Evolutionary conservation across 2,797 vertebrate genomes (phyloP), one percentile per base, ranked within the genome.

Genomic region (Taeniopygia guttata): DNA sequence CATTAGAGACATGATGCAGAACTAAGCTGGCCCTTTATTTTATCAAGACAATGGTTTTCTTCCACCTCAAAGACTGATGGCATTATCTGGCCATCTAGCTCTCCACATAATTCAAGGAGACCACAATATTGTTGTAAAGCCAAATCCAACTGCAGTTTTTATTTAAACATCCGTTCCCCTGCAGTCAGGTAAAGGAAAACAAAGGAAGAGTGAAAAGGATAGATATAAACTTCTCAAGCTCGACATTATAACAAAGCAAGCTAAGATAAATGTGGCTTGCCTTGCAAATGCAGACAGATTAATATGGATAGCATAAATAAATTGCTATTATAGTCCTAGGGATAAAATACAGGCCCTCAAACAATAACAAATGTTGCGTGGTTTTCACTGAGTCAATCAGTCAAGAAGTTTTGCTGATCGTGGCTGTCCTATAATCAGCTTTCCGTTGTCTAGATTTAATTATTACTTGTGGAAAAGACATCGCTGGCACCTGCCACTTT

Each of bases 321-420:
- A 90, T 56, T 8, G 46, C 32, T 69, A 6, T 40, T 58, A 36
- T 2, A 66, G 56, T 40, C 30, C 51, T 16, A 34, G 60, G 32
- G 73, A 63, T 66, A 87, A 82, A 81, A 87, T 0, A 32, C n/a
- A 52, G 79, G 58, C 72, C 83, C 62, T 75, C 69, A 68, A 72
- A 80, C 14, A 17, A n/a, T 54, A 84, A 77, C 19, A 85, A 87
- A 72, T 2, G 10, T 27, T 43, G 46, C 2, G 11, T 3, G 49
- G 60, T 77, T 89, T 84, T 49, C 63, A 84, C 46, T 18, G 43
- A 69, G 32, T 46, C 78, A 17, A 74, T 66, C 45, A 67, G 40
- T 59, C 69, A 70, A 54, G 62, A 93, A 94, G 86, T 93, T 96
- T 30, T 89, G 91, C 89, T 92, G 67, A 58, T 81, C 63, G 15